A percentile compares a stretch with the other conserved stretches of the same genome.
These are phyloP conservation scores for Erithacus rubecula DNA, from an alignment of 2,797 vertebrate genomes.

Conservation along the genomic window DNA sequence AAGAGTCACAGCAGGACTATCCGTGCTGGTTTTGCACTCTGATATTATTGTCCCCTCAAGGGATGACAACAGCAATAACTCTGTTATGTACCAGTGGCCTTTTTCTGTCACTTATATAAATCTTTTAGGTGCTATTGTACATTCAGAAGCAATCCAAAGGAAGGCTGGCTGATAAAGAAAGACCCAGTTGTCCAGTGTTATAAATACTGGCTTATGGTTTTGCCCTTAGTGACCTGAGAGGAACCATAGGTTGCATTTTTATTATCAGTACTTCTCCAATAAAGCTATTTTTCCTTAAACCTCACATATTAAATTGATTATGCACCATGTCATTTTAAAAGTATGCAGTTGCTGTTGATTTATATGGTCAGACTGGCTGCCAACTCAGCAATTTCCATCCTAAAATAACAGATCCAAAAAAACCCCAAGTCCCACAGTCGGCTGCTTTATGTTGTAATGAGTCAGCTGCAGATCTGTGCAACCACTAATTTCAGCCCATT, in stretches of 20 bases:
- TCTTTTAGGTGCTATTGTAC: not conserved
- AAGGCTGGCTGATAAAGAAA: slow-evolving; percentile 30
- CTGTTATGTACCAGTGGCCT: not conserved
- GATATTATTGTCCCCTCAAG: not conserved
- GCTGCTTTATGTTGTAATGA: slow-evolving; percentile 52
- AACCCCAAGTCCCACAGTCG: not conserved
- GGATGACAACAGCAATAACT: not conserved
- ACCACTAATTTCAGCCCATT: slow-evolving; percentile 63
- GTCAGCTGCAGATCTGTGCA: slow-evolving; percentile 62
- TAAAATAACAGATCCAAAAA: slow-evolving; percentile 62
- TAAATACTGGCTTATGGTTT: not conserved
- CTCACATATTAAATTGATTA: slow-evolving; percentile 67
- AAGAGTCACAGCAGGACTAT: not conserved
- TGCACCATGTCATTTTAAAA: slow-evolving; percentile 64
- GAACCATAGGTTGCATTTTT: slow-evolving; percentile 16
- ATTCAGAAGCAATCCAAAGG: slow-evolving; percentile 35
- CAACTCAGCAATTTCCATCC: slow-evolving; percentile 65
- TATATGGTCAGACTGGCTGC: slow-evolving; percentile 46
- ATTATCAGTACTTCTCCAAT: slow-evolving; percentile 28
- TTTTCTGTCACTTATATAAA: slow-evolving; percentile 6
- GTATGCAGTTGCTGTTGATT: slow-evolving; percentile 63
- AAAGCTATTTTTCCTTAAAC: slow-evolving; percentile 55
- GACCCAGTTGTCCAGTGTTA: not conserved
- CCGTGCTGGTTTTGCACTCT: not conserved
- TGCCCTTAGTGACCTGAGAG: slow-evolving; percentile 45